Evolutionary conservation across 1,140 invertebrate species (phyloP).

Genomic region (Solenopsis invicta): DNA sequence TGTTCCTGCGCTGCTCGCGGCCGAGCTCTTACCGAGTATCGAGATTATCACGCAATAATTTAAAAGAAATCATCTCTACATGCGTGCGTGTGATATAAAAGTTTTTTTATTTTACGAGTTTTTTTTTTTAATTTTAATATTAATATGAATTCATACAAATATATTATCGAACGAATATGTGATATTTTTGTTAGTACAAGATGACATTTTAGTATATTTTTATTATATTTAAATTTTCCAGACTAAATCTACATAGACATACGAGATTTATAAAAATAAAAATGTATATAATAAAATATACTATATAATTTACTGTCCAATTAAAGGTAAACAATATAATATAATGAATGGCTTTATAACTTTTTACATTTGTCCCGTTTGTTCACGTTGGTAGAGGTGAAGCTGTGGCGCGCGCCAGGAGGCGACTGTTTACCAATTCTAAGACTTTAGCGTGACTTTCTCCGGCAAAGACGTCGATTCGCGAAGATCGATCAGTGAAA

Average conservation of each 20-base stretch:
- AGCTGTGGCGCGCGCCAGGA: constrained; percentile 10
- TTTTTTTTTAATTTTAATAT: not conserved
- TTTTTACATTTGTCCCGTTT: not conserved
- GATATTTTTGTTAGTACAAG: not conserved
- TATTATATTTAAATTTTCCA: not conserved
- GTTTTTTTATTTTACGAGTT: not conserved
- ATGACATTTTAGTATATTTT: not conserved
- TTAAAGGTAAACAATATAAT: not conserved
- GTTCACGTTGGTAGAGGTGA: not conserved
- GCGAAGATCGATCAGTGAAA: constrained; percentile 78
- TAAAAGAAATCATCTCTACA: not conserved
- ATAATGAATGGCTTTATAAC: not conserved
- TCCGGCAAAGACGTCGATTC: constrained; percentile 58
- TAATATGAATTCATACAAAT: no score
- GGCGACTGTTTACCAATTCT: constrained; percentile 58
- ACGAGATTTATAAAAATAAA: not conserved
- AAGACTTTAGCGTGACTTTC: constrained; percentile 69
- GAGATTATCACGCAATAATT: not conserved
- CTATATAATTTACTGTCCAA: not conserved
- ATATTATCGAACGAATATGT: no score
- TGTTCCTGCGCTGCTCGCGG: not conserved
- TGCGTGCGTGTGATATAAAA: not conserved
- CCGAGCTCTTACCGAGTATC: not conserved
- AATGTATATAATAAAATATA: not conserved
- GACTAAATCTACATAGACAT: not conserved